Conservation (phyloP, 2,888 invertebrate species). For the Sinopyrophorus schimmeli region DNA sequence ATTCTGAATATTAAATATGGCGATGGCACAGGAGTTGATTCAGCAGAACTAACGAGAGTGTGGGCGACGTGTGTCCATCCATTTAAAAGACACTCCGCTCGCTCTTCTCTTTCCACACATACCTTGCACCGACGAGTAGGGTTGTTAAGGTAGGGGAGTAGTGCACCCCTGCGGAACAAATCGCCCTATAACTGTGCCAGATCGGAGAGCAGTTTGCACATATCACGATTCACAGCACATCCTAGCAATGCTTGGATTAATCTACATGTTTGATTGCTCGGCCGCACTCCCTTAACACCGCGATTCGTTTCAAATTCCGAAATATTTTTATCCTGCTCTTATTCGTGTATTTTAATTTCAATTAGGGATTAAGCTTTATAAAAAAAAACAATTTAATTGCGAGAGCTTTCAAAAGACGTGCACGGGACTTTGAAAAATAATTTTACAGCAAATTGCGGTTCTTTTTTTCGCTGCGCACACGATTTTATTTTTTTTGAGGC, state of each 20-base stretch:
- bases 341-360: no score
- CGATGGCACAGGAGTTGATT: constrained; percentile 20
- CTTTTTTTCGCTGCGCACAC: no score
- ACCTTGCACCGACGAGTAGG: constrained; percentile 35
- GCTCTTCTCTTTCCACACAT: constrained; percentile 7
- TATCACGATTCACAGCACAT: constrained; percentile 39
- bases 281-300: constrained; percentile 5
- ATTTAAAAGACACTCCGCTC: constrained; percentile 21
- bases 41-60: constrained; percentile 22
- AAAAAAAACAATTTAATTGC: no score
- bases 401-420: no score
- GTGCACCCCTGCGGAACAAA: constrained; percentile 51
- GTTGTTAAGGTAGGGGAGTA: constrained; percentile 31
- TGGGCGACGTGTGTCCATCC: constrained; percentile 20
- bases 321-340: no score
- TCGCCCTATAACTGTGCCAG: constrained; percentile 49
- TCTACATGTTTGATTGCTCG: constrained; percentile 46
- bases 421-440: no score
- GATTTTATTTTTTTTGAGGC: no score
- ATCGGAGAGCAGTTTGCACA: constrained; percentile 43
- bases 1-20: no score
- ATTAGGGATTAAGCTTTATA: no score
- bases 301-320: not conserved
- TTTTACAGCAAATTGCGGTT: no score
- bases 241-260: constrained; percentile 40